phyloP scores from a whole-genome alignment of 37 sponge, comb jelly and placozoan genomes.

The Eunapius fragilis region DNA sequence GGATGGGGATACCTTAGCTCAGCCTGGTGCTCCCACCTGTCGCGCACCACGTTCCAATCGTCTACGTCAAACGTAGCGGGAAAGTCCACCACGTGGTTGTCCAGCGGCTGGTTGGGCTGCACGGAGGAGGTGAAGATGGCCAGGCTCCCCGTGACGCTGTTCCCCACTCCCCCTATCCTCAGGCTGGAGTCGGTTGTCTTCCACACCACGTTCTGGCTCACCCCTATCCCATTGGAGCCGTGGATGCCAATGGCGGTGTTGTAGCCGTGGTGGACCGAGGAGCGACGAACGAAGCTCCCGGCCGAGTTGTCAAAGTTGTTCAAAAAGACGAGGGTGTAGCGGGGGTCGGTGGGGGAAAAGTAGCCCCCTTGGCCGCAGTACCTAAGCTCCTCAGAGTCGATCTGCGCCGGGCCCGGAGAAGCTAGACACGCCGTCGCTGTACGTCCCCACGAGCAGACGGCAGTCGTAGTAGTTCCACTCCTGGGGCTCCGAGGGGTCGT shows the following conservation, averaged over 20 bases:
- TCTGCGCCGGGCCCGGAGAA: constrained; percentile 40
- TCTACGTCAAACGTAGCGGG: constrained; percentile 87
- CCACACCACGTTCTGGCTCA: constrained; percentile 74
- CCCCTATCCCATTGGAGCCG: constrained; percentile 48
- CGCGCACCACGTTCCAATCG: constrained; percentile 43
- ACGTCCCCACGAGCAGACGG: constrained; percentile 67
- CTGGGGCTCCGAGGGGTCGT: constrained; percentile 52
- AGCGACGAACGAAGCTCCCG: constrained; percentile 48
- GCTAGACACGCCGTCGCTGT: not conserved
- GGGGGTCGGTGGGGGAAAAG: constrained; percentile 70
- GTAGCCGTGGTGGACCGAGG: constrained; percentile 85
- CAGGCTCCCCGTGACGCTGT: constrained; percentile 53
- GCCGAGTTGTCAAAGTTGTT: constrained; percentile 21
- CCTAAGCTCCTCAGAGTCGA: constrained; percentile 71
- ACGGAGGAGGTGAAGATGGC: constrained; percentile 75
- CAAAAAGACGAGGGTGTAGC: constrained; percentile 74
- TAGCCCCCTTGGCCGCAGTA: constrained; percentile 89
- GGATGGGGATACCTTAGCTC: constrained; percentile 59
- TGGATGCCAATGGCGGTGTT: constrained; percentile 86
- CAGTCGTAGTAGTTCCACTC: constrained; percentile 80
- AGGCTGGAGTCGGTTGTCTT: constrained; percentile 74
- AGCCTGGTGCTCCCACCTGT: constrained; percentile 78
- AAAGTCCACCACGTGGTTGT: constrained; percentile 89
- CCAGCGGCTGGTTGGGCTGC: constrained; percentile 67
- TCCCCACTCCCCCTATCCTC: constrained; percentile 52